Evolutionary conservation across 1,140 invertebrate genomes (phyloP).

Genomic region (Drosophila rhopaloa): DNA sequence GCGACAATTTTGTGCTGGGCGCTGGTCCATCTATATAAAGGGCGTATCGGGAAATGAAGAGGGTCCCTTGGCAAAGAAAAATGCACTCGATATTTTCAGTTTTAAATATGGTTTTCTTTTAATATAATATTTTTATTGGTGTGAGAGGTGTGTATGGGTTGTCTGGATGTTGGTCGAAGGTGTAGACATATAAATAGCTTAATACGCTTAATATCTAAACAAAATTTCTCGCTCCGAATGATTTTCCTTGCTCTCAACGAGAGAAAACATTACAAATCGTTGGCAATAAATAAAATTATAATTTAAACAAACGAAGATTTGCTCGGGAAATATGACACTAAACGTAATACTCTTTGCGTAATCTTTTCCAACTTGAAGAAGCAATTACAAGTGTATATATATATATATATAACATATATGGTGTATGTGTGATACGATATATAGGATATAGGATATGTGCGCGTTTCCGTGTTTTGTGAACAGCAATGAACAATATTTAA

Average conservation of each 20-base stretch:
- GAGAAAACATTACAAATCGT: slow-evolving; percentile 30
- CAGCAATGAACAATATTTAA: slow-evolving; percentile 66
- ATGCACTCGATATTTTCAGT: slow-evolving; percentile 37
- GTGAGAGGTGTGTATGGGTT: slow-evolving; percentile 25
- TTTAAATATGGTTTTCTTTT: slow-evolving; percentile 76
- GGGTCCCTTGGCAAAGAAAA: slow-evolving; percentile 9
- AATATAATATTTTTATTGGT: slow-evolving; percentile 64
- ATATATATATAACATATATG: slow-evolving; percentile 54
- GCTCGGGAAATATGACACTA: slow-evolving; percentile 80
- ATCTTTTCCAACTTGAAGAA: slow-evolving; percentile 39
- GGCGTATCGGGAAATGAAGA: neutral
- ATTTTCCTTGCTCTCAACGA: neutral
- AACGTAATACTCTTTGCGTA: slow-evolving; percentile 82
- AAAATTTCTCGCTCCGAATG: slow-evolving; percentile 44
- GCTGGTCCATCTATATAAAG: slow-evolving; percentile 19
- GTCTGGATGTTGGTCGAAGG: slow-evolving; percentile 31
- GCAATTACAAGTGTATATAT: slow-evolving; percentile 53
- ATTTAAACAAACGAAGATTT: slow-evolving; percentile 49
- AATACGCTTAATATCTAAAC: slow-evolving; percentile 63
- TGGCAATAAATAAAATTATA: slow-evolving; percentile 49
- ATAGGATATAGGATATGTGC: slow-evolving; percentile 42
- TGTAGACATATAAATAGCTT: slow-evolving; percentile 69
- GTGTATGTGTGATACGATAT: slow-evolving; percentile 37
- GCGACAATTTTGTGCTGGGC: slow-evolving; percentile 75
- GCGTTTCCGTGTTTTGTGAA: slow-evolving; percentile 49